Evolutionary conservation across 2,113 vertebrate genomes (phyloP), one percentile per base, ranked within the genome.

Genomic region (Pleuronectes platessa): DNA sequence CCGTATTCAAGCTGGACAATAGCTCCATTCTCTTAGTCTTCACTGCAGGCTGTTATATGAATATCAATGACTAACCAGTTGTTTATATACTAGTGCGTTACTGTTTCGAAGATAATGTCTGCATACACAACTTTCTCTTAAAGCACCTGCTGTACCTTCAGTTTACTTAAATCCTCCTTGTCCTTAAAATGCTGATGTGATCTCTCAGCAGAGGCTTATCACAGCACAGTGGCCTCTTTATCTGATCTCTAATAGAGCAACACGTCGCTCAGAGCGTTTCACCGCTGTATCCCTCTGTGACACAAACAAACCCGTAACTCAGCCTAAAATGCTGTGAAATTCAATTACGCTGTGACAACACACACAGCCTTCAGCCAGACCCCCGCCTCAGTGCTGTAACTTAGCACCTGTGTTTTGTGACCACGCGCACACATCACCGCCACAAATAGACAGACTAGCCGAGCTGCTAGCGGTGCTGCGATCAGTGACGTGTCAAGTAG

Each of bases 401-500:
- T 71, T 56, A 68, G 51, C 72, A 76, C 71, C 66, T 81, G 69
- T 18, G 4, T 47, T 70, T 75, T 64, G 26, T 69, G 55, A 31
- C 59, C 27, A 17, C 65, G 58, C 18, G 5, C 42, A 70, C 68
- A 73, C 71, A 79, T 78, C 63, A 12, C 3, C 0, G 65, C 74
- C 74, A 77, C 59, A 73, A 77, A 83, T 73, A 86, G 59, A 60
- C 76, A 45, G 53, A 35, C 59, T 27, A 26, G 65, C 49, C 51
- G 37, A 40, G 63, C 18, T 13, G 74, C 71, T 70, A 21, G 26
- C 4, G 6, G 24, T 20, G 78, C 84, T 87, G 87, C 83, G 78
- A 89, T 87, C 82, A 75, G 59, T 76, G 31, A 31, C n/a, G n/a
- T n/a, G n/a, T n/a, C 72, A 78, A 88, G 72, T 5, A 53, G 31